A percentile compares a stretch with the other conserved stretches of the same genome.
Evolutionary conservation across 53 echinoderm and acorn worm genomes (phyloP).

Genomic region (Henricia sp.): DNA sequence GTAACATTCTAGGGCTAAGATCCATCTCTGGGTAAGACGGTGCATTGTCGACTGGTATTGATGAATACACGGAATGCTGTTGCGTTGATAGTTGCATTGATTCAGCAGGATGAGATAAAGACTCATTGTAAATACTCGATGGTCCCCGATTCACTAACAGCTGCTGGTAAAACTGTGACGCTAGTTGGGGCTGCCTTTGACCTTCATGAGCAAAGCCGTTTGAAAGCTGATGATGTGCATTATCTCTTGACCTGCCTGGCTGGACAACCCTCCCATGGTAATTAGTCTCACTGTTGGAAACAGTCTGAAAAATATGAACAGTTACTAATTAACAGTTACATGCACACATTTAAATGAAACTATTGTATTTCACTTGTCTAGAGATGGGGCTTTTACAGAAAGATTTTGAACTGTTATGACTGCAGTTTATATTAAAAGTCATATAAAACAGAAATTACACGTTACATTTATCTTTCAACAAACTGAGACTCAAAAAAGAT

Average conservation of each 20-base stretch:
- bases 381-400: background rate
- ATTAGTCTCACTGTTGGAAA: background rate
- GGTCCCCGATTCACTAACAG: constrained; percentile 41
- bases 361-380: background rate
- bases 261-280: background rate
- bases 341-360: background rate
- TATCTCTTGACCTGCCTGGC: background rate
- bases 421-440: too few relatives aligned
- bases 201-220: constrained; percentile 3
- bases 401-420: too few relatives aligned
- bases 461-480: too few relatives aligned
- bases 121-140: background rate
- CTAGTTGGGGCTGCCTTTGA: constrained; percentile 24
- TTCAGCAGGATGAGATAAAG: background rate
- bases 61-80: background rate
- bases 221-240: background rate
- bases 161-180: constrained; percentile 54
- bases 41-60: constrained; percentile 4
- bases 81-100: constrained; percentile 7
- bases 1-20: constrained; percentile 61
- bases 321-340: background rate
- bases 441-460: too few relatives aligned
- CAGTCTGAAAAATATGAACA: constrained; percentile 4
- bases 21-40: constrained; percentile 10
- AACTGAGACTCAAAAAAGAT: too few relatives aligned